phyloP scores from a whole-genome alignment of 2,797 vertebrate species.

The Pseudochirops corinnae region DNA sequence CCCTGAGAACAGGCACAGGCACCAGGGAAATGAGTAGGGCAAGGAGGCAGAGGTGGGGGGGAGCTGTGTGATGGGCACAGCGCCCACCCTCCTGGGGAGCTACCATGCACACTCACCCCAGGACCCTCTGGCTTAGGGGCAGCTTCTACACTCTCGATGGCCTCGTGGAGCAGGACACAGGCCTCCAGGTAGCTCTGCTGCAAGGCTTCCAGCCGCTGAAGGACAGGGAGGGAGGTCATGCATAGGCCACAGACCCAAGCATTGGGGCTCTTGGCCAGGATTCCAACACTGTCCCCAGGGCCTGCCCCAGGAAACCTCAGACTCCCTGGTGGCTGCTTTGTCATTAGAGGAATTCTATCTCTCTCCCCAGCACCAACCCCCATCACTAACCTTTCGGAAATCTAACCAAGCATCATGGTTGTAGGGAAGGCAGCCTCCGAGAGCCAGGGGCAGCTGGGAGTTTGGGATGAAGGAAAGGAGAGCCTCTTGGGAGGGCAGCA shows the following conservation, averaged over 20 bases:
- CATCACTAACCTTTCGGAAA: conserved; percentile 91
- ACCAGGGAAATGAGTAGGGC: background rate
- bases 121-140: conserved; percentile 86
- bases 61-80: background rate
- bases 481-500: conserved; percentile 90
- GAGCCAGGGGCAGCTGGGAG: conserved; percentile 88
- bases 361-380: background rate
- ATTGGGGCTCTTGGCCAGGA: background rate
- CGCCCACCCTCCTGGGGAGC: background rate
- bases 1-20: conserved; percentile 85
- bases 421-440: conserved; percentile 91
- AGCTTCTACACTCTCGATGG: conserved; percentile 87
- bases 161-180: conserved; percentile 88
- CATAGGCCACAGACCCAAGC: background rate
- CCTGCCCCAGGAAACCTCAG: no score
- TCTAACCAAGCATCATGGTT: conserved; percentile 92
- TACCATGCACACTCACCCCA: conserved; percentile 84
- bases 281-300: background rate
- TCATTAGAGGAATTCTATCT: background rate
- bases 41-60: conserved; percentile 9
- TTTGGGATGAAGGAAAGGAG: conserved; percentile 91
- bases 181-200: conserved; percentile 88
- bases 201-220: conserved; percentile 92
- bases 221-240: conserved; percentile 41
- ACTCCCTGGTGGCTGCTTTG: background rate